A percentile compares a stretch with the other conserved stretches of the same genome.
phyloP scores from a whole-genome alignment of 2,888 invertebrate genomes.

The Melinaea marsaeus region DNA sequence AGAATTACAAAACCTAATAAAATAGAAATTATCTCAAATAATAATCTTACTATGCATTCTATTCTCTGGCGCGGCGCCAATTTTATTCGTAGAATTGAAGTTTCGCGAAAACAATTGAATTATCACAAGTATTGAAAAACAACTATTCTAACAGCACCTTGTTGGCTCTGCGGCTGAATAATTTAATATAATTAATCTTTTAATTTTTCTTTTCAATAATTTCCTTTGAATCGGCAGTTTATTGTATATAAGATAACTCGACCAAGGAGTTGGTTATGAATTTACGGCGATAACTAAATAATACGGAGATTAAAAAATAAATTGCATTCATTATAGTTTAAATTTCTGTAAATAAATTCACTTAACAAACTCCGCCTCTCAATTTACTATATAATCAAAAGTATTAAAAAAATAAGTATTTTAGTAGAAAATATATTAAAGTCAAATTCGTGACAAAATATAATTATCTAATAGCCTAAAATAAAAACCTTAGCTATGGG shows the following conservation, averaged over 20 bases:
- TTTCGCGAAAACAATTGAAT: constrained; percentile 21
- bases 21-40: not conserved
- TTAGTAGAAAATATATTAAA: not conserved
- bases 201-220: not conserved
- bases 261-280: too few species aligned
- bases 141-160: not conserved
- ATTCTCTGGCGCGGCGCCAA: constrained; percentile 47
- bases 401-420: not conserved
- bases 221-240: not conserved
- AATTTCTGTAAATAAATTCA: too few species aligned
- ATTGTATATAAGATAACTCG: too few species aligned
- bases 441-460: constrained; percentile 1
- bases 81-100: constrained; percentile 18
- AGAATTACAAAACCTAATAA: not conserved
- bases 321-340: too few species aligned
- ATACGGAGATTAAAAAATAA: too few species aligned
- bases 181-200: not conserved
- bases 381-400: not conserved
- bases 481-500: not conserved
- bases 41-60: constrained; percentile 23
- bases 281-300: too few species aligned
- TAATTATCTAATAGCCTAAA: not conserved
- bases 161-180: not conserved
- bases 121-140: constrained; percentile 10
- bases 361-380: too few species aligned